Evolutionary conservation across 1,140 invertebrate species (phyloP).

Genomic region (Branchinecta lindahli): DNA sequence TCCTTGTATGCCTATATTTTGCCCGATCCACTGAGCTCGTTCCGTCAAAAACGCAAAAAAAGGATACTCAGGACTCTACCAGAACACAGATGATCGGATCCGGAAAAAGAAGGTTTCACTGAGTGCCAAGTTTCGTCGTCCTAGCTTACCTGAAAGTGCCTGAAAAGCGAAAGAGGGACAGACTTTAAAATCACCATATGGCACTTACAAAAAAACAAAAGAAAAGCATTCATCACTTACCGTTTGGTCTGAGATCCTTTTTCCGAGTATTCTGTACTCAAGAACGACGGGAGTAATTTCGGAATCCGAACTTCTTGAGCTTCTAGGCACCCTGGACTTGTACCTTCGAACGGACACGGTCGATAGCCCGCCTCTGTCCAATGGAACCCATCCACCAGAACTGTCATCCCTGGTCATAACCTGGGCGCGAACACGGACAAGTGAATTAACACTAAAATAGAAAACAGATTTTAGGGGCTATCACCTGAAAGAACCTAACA

Average conservation of each 20-base stretch:
- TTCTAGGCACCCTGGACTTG: constrained; percentile 22
- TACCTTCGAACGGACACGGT: constrained; percentile 67
- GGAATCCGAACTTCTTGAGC: constrained; percentile 30
- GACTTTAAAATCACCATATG: no score
- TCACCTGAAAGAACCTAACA: no score
- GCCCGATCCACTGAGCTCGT: no score
- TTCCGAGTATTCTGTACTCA: constrained; percentile 81
- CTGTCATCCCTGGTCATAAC: constrained; percentile 96
- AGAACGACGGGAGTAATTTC: constrained; percentile 40
- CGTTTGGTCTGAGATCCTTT: constrained; percentile 74
- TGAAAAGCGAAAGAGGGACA: no score
- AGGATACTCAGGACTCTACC: no score
- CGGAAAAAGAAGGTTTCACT: no score
- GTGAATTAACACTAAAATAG: constrained; percentile 61
- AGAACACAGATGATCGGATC: no score
- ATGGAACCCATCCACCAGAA: constrained; percentile 84
- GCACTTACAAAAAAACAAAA: no score
- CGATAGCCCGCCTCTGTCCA: constrained; percentile 80
- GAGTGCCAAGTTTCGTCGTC: no score
- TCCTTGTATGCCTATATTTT: no score
- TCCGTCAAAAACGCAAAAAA: no score
- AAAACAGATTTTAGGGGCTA: constrained; percentile 14
- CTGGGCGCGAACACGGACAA: constrained; percentile 91
- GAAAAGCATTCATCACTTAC: constrained; percentile 39
- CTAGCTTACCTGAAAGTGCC: no score